Base-by-base conservation (phyloP, 2,888 invertebrate genomes). In the Tachystola acroxantha region DNA sequence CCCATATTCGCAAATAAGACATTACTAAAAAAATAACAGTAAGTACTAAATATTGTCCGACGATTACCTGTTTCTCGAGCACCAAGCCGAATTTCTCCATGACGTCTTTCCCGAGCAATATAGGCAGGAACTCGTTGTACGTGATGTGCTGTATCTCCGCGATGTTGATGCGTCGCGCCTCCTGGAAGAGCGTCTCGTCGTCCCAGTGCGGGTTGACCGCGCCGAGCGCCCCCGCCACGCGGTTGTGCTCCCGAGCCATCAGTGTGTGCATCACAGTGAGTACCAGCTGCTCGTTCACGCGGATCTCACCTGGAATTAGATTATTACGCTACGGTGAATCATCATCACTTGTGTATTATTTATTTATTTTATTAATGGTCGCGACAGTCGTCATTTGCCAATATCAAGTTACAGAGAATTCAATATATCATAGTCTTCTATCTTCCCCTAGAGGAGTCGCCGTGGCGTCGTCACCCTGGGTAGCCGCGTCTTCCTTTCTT, bases 171-270 rank as follows among this genome's bases (percentile, higher is more conserved):
- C 96, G 89, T 46, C 96, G 88, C 0, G 95, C 85, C 81, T 96
- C 96, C 82, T 96, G 96, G 88, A 93, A 97, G 0, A 96, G 75
- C 0, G 93, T 96, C 78, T 97, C 97, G 59, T 97, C 97, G 60
- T 96, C 95, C 97, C 96, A 97, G 68, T 95, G 96, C 0, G 95
- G 95, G 79, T 97, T 97, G 3, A 97, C 90, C 33, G 90, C 90
- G 0, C 92, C 90, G 25, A 98, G 76, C 4, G 86, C 92, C 34
- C 89, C 90, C 0, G 97, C 96, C 0, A 96, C 78, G 40, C 95
- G 88, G 77, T 98, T 98, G 73, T 98, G 97, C 66, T 97, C 96
- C 40, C 96, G 88, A 0, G 96, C 95, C 93, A 96, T 92, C 22
- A 96, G 73, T 0, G 96, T 96, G 68, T 97, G 96, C 95, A 96